Conservation (phyloP, 2,797 vertebrate genomes). For the Sebastes steindachneri region DNA sequence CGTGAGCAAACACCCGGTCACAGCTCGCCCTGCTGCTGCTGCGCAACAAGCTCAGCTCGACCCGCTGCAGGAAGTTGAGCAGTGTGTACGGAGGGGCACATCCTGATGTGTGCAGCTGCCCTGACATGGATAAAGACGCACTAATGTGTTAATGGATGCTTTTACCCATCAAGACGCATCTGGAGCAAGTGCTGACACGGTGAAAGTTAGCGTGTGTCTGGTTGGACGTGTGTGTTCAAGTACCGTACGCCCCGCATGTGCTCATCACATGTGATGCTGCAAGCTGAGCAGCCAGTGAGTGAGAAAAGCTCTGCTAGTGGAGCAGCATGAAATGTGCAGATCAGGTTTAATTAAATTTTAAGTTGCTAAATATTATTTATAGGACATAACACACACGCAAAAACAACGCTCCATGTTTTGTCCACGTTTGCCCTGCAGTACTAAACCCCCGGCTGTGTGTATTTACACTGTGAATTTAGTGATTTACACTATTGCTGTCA, state of each 20-base stretch:
- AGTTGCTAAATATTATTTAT: neutral
- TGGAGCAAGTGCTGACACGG: conserved; percentile 66
- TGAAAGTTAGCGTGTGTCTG: conserved; percentile 33
- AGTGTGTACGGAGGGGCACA: neutral
- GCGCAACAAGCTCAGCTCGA: conserved; percentile 25
- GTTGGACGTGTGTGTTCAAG: neutral
- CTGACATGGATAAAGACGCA: conserved; percentile 51
- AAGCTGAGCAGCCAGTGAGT: neutral
- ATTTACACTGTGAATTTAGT: neutral
- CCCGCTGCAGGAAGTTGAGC: conserved; percentile 28
- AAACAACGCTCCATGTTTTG: neutral
- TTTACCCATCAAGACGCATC: conserved; percentile 60
- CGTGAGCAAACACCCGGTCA: conserved; percentile 32
- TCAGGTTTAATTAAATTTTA: neutral
- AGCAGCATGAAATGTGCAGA: neutral
- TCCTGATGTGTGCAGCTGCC: conserved; percentile 51
- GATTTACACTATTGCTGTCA: neutral
- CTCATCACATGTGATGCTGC: conserved; percentile 10
- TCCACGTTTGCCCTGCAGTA: neutral
- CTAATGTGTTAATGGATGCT: conserved; percentile 73
- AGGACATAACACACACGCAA: neutral
- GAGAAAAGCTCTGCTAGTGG: neutral
- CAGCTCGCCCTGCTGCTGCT: conserved; percentile 20
- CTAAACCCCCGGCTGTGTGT: neutral
- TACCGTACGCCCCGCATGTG: conserved; percentile 2